Evolutionary conservation across 1,140 invertebrate species (phyloP), one percentile per base, ranked within the genome.

Genomic region (Bombus difficillimus): DNA sequence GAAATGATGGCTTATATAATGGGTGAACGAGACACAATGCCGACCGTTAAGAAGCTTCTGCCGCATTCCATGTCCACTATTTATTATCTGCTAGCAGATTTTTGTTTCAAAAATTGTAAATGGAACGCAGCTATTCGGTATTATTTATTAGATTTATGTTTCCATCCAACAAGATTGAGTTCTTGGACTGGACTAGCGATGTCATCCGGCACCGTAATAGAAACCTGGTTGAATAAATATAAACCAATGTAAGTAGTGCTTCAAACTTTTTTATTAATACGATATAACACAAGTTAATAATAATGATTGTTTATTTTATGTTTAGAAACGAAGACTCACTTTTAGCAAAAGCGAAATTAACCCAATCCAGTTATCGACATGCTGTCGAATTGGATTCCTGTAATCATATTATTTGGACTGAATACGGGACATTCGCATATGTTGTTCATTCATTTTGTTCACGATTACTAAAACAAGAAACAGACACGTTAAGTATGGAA

Each of bases 121-220:
- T 96, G 96, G 95, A 95, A 96, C 88, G 96, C 97, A 93, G 97
- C 98, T 8, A 96, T 98, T 12, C 97, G 97, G 88, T 98, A 97
- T 94, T 99, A 98, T 92, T 95, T 97, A 43, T 94, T 97, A 82
- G 98, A 99, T 96, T 94, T 99, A 1, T 97, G 97, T 81, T 94
- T 97, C 39, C 98, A 97, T 94, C 97, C 97, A 15, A 94, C 96
- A 73, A 95, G 98, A 72, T 96, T 99, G 72, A 98, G 98, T 95
- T 98, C 98, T 0, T 99, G 98, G 99, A 98, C 98, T 13, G 97
- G 97, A 32, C 96, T 99, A 93, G 98, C 98, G 0, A 96, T 99
- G 83, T 97, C 98, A 5, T 97, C 97, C 90, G 97, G 96, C 43
- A 97, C 97, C 86, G 96, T 97, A 92, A 95, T 99, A 72, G 98